Conservation (phyloP, 1,140 invertebrate genomes). For the Papilio helenus region DNA sequence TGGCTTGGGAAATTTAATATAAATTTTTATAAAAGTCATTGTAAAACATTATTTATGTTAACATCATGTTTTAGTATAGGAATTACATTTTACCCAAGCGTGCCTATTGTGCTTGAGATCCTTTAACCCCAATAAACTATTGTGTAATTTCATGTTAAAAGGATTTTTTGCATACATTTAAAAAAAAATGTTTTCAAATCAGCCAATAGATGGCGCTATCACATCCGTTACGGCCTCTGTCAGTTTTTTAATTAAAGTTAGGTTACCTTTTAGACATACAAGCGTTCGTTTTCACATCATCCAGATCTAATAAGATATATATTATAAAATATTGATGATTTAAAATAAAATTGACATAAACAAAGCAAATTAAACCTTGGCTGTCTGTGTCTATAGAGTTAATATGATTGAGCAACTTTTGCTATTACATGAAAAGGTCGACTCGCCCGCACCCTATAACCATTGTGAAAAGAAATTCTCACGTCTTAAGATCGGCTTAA, state of each 20-base stretch:
- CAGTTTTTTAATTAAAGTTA: too few relatives aligned
- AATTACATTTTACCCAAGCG: background rate
- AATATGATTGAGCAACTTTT: constrained; percentile 2
- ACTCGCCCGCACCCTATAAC: background rate
- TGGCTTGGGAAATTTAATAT: constrained; percentile 16
- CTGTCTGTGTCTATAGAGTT: background rate
- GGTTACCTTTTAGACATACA: too few relatives aligned
- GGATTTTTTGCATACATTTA: too few relatives aligned
- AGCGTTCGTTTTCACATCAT: too few relatives aligned
- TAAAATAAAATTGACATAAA: background rate
- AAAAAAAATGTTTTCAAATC: too few relatives aligned
- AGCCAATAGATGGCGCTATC: too few relatives aligned
- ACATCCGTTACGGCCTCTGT: too few relatives aligned
- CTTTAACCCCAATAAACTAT: background rate
- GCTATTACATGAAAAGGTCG: constrained; percentile 7
- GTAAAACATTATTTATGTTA: background rate
- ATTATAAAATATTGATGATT: too few relatives aligned
- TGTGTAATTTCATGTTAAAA: background rate
- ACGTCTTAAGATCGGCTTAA: background rate
- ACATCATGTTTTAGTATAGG: background rate
- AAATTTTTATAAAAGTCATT: background rate
- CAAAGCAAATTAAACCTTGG: background rate
- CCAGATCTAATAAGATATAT: too few relatives aligned
- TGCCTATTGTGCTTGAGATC: background rate
- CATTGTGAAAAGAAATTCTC: constrained; percentile 12